Conservation (phyloP, 2,113 vertebrate species). For the Ellobius talpinus region DNA sequence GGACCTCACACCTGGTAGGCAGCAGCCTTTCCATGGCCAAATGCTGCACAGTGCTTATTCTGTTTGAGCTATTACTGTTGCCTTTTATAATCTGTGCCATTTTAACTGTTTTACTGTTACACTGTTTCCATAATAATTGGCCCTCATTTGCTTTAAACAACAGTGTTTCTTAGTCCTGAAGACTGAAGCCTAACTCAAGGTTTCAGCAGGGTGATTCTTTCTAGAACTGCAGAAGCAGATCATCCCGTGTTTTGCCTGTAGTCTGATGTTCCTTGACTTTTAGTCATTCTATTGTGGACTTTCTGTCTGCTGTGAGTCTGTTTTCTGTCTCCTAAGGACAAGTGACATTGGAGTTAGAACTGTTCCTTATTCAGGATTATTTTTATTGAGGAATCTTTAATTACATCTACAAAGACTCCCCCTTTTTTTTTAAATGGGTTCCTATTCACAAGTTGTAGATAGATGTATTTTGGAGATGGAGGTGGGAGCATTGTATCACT, state of each 20-base stretch:
- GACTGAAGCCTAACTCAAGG: not conserved
- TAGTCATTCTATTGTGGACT: not conserved
- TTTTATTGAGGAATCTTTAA: not conserved
- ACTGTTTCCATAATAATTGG: not conserved
- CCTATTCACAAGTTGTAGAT: not conserved
- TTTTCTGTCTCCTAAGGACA: not conserved
- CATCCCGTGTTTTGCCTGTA: not conserved
- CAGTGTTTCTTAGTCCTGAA: slow-evolving; percentile 8
- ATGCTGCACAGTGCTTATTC: not conserved
- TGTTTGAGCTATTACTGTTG: not conserved
- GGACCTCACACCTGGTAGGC: no score
- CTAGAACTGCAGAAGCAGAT: not conserved
- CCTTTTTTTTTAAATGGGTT: not conserved
- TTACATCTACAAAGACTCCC: not conserved
- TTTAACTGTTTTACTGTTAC: not conserved
- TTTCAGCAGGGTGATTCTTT: not conserved
- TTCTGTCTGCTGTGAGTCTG: not conserved
- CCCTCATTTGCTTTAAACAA: slow-evolving; percentile 3
- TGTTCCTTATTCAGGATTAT: not conserved
- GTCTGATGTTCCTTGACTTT: not conserved
- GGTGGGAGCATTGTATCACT: not conserved
- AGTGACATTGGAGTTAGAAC: not conserved
- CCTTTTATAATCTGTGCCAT: slow-evolving; percentile 3
- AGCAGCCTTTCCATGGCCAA: not conserved
- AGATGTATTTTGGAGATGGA: not conserved